Evolutionary conservation across 2,113 vertebrate genomes (phyloP).

Genomic region (Stegostoma tigrinum): DNA sequence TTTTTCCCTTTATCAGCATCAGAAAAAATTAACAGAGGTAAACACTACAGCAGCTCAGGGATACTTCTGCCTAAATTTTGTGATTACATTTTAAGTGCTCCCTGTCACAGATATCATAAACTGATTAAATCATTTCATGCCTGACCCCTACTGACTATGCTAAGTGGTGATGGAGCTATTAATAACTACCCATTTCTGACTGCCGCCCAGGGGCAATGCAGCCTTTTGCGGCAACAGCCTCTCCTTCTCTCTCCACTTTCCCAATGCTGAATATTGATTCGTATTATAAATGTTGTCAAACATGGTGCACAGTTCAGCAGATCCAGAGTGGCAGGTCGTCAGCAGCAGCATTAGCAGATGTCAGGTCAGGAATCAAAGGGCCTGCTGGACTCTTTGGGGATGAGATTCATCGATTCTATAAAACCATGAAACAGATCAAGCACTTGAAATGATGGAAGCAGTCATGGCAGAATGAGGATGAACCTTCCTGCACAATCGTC

Average conservation of each 20-base stretch:
- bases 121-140: conserved; percentile 89
- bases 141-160: conserved; percentile 85
- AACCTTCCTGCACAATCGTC: conserved; percentile 48
- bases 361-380: conserved; percentile 69
- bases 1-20: conserved; percentile 46
- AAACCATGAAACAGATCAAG: conserved; percentile 67
- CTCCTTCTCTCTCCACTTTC: conserved; percentile 68
- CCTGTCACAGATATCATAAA: conserved; percentile 91
- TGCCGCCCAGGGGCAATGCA: conserved; percentile 77
- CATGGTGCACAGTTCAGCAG: conserved; percentile 63
- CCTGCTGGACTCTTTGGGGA: conserved; percentile 65
- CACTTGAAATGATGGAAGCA: conserved; percentile 61
- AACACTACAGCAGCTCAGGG: conserved; percentile 74
- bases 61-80: conserved; percentile 84
- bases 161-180: conserved; percentile 76
- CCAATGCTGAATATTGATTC: conserved; percentile 79
- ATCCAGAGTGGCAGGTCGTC: conserved; percentile 70
- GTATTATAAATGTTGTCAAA: conserved; percentile 80
- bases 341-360: conserved; percentile 69
- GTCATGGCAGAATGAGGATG: conserved; percentile 69
- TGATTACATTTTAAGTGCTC: conserved; percentile 89
- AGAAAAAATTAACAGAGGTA: conserved; percentile 62
- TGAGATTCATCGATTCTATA: conserved; percentile 68
- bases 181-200: conserved; percentile 88
- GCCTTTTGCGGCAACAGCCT: conserved; percentile 61